These are phyloP conservation scores for Gallinago jamesoni DNA, from an alignment of 2,113 vertebrate genomes.

Conservation along the genomic window DNA sequence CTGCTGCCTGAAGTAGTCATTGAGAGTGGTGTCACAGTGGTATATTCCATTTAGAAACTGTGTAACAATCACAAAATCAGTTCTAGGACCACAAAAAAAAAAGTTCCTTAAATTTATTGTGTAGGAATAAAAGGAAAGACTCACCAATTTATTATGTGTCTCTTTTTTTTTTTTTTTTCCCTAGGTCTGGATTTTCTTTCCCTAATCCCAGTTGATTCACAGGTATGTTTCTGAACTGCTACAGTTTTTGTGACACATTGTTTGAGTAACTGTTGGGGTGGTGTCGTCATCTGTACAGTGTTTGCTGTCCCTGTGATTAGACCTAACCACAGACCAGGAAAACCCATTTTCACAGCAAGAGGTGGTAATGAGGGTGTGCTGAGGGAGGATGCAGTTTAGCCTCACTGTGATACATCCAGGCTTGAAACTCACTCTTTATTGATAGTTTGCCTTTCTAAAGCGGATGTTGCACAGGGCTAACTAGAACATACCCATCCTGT, in stretches of 20 bases:
- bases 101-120: conserved; percentile 46
- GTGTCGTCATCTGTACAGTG: background rate
- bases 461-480: background rate
- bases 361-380: no score
- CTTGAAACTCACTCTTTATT: background rate
- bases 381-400: background rate
- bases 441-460: background rate
- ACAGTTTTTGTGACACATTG: background rate
- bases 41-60: conserved; percentile 36
- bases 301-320: background rate
- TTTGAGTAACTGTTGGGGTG: background rate
- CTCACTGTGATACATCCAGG: background rate
- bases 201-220: conserved; percentile 92
- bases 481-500: no score
- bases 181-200: conserved; percentile 96
- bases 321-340: background rate
- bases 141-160: background rate
- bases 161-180: conserved; percentile 63
- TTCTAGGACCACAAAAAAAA: background rate
- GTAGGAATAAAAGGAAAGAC: conserved; percentile 9
- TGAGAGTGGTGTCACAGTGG: conserved; percentile 55
- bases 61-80: background rate
- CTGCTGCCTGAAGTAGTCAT: conserved; percentile 52
- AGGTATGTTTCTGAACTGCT: conserved; percentile 82
- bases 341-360: background rate